Conservation (phyloP, 2,797 vertebrate genomes). For the Gymnothorax reevesii region DNA sequence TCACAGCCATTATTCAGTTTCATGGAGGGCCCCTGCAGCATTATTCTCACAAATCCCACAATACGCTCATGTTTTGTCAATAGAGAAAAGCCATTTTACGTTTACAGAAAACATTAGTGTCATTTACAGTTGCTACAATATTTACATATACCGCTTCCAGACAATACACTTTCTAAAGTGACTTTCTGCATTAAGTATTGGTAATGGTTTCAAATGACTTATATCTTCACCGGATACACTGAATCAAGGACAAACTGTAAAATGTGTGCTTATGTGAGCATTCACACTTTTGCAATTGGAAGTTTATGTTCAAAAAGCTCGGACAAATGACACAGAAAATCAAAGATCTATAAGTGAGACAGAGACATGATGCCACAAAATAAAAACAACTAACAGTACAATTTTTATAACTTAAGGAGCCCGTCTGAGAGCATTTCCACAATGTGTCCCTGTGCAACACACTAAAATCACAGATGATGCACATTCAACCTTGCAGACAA, state of each 20-base stretch:
- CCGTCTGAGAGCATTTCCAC: not conserved
- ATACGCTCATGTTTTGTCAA: constrained; percentile 11
- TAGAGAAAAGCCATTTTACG: constrained; percentile 16
- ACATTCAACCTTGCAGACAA: no score
- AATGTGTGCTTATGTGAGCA: not conserved
- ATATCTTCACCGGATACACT: not conserved
- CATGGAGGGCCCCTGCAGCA: not conserved
- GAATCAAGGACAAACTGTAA: not conserved
- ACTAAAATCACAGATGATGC: no score
- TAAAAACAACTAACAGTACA: not conserved
- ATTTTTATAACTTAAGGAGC: not conserved
- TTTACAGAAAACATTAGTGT: constrained; percentile 10
- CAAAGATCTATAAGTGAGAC: not conserved
- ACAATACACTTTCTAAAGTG: not conserved
- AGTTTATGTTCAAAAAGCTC: not conserved
- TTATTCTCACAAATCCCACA: constrained; percentile 3
- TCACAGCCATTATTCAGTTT: constrained; percentile 20
- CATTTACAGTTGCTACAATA: constrained; percentile 13
- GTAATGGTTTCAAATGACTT: not conserved
- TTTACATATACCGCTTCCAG: not conserved
- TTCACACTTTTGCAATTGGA: not conserved
- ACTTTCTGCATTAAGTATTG: constrained; percentile 7
- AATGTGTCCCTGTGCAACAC: not conserved
- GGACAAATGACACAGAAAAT: not conserved
- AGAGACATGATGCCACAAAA: not conserved